Base-by-base conservation (phyloP, 2,888 invertebrate genomes). In the Meta bourneti region DNA sequence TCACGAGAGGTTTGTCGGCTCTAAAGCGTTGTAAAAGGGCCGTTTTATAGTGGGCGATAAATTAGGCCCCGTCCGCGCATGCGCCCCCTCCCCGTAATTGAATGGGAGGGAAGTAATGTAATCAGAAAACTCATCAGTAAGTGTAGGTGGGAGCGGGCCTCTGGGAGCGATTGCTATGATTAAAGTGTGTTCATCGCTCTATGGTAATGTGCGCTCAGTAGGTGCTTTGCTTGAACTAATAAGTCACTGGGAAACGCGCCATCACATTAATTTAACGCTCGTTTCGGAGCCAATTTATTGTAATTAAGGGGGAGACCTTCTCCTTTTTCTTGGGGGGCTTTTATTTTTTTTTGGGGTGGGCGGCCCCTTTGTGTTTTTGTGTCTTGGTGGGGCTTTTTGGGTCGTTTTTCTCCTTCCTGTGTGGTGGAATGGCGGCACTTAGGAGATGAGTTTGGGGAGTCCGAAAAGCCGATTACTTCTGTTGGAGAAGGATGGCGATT, bases 41-140 rank as follows among this genome's bases (percentile, higher is more conserved):
- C 70, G 71, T 86, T 86, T 86, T 86, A 79, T 86, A 79, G 86
- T 71, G 71, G 78, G 78, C 86, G 77, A 86, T 79, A 72, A 75
- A 74, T 51, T 72, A 52, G 61, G 85, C 69, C 69, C 13, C 51
- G 9, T 69, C 48, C 34, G 72, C 71, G 86, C 78, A 34, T 79
- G 87, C 87, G 87, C 72, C 11, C 7, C 52, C 77, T 11, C 85
- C 49, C 61, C 11, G 19, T 88, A 88, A 88, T 88, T 88, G 88
- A 88, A 88, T 81, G 89, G 78, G 74, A 34, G 82, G 82, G 71
- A 19, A 48, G 75, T 74, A 81, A 87, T 91, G 91, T 91, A 91
- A 91, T 91, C 91, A 91, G 91, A 81, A 91, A 87, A 91, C 86
- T 91, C 91, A 87, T 86, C 91, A 86, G 91, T 81, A 88, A 88